phyloP scores from a whole-genome alignment of 2,113 vertebrate genomes.

The Lanius ludovicianus region DNA sequence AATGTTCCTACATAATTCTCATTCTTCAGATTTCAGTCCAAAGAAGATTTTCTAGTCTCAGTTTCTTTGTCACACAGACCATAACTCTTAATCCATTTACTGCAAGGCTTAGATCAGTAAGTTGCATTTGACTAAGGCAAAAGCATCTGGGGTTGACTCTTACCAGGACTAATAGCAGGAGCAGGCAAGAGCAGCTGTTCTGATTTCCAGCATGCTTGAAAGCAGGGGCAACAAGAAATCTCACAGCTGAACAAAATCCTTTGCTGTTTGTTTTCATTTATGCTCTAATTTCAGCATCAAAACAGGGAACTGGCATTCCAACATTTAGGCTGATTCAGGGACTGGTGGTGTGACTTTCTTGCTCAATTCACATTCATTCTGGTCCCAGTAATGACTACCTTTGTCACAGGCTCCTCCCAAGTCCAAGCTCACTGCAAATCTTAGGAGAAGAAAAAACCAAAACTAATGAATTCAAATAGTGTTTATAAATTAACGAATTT shows the following conservation, averaged over 20 bases:
- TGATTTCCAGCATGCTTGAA: background rate
- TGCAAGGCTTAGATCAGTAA: conserved; percentile 7
- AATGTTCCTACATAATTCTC: conserved; percentile 4
- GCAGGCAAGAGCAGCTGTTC: background rate
- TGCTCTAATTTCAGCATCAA: background rate
- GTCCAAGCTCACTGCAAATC: background rate
- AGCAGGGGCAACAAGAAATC: background rate
- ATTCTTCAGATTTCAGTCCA: background rate
- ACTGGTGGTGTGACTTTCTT: background rate
- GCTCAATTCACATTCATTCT: background rate
- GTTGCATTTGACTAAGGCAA: background rate
- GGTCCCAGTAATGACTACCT: background rate
- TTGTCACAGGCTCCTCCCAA: background rate
- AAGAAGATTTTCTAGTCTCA: conserved; percentile 25
- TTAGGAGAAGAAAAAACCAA: background rate
- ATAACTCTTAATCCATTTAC: conserved; percentile 24
- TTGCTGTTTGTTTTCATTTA: background rate
- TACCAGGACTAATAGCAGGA: background rate
- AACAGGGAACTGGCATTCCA: background rate
- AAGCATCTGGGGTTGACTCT: background rate
- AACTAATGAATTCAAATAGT: background rate
- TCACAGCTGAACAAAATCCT: background rate
- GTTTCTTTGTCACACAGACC: conserved; percentile 24
- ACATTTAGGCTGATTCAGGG: background rate
- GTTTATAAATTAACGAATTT: background rate